These are phyloP conservation scores for Rhinoraja longicauda DNA, from an alignment of 2,797 vertebrate genomes.

Conservation along the genomic window DNA sequence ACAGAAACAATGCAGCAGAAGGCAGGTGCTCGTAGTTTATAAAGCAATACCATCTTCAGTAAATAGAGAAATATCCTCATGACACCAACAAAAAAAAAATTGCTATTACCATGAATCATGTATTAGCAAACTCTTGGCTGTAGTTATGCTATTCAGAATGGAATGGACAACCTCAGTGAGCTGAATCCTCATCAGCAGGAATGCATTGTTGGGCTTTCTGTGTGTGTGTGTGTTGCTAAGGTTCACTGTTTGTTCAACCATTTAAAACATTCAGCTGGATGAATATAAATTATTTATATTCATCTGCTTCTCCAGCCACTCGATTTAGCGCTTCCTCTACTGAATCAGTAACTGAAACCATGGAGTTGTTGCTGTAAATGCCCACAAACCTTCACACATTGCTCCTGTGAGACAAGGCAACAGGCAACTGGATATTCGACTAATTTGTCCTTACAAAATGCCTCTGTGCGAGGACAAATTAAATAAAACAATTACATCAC, in stretches of 20 bases:
- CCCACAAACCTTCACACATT: background rate
- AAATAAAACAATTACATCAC: background rate
- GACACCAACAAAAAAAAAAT: background rate
- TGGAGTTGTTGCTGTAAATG: background rate
- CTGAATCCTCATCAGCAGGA: background rate
- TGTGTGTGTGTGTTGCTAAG: background rate
- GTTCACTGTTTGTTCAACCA: background rate
- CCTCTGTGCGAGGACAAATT: background rate
- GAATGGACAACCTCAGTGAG: background rate
- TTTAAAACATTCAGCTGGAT: background rate
- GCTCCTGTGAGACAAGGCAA: background rate
- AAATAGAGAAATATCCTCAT: background rate
- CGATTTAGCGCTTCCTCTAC: background rate
- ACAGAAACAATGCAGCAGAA: background rate
- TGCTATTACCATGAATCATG: background rate
- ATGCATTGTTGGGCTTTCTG: background rate
- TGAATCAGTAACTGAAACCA: background rate
- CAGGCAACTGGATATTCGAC: background rate
- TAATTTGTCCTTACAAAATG: no score
- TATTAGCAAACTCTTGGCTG: background rate
- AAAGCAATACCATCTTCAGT: background rate
- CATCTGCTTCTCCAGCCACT: background rate
- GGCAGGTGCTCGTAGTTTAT: background rate
- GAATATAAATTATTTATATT: conserved; percentile 1
- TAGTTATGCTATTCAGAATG: background rate